These are phyloP conservation scores for Stomatorhinus walkeri DNA, from an alignment of 2,797 vertebrate genomes.

Conservation along the genomic window DNA sequence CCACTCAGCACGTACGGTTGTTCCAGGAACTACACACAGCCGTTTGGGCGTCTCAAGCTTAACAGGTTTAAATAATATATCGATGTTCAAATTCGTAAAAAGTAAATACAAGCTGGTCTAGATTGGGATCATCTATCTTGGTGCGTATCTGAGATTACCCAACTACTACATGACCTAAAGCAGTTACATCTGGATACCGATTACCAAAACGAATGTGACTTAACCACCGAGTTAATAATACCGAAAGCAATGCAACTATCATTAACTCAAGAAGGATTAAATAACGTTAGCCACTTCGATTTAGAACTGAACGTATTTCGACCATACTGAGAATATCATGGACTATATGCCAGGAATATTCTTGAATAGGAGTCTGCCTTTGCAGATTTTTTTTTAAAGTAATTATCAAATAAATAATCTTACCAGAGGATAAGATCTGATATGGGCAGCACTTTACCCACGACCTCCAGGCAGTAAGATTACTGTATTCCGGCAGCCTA, in stretches of 20 bases:
- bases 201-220: background rate
- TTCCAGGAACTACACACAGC: background rate
- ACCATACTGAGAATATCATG: background rate
- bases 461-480: slow-evolving; percentile 32
- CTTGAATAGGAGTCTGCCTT: background rate
- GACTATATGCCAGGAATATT: background rate
- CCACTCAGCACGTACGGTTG: background rate
- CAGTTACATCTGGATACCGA: background rate
- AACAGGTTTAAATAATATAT: background rate
- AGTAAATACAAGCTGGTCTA: background rate
- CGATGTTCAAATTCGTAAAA: background rate
- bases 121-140: background rate
- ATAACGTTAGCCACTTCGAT: background rate
- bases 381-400: background rate
- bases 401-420: slow-evolving; percentile 16
- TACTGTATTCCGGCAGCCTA: slow-evolving; percentile 27
- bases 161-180: background rate
- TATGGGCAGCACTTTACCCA: slow-evolving; percentile 27
- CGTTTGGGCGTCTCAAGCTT: background rate
- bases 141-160: background rate
- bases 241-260: background rate
- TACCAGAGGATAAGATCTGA: slow-evolving; percentile 36
- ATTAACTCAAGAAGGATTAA: background rate
- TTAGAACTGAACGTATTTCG: background rate
- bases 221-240: background rate